Conservation (phyloP, 2,888 invertebrate genomes). For the Linyphia triangularis region DNA sequence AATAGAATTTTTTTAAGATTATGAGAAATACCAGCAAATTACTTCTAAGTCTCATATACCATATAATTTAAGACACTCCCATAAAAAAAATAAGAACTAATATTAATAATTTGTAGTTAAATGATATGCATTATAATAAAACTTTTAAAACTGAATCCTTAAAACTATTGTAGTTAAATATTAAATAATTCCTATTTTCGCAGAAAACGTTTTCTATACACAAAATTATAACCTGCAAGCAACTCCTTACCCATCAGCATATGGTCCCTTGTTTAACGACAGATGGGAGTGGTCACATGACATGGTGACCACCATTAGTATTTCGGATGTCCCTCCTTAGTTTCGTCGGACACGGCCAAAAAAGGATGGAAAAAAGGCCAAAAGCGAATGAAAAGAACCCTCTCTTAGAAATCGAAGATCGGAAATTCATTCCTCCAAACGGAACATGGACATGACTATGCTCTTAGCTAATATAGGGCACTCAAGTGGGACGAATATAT, state of each 20-base stretch:
- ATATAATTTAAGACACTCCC: no score
- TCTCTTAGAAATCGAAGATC: conserved; percentile 51
- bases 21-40: no score
- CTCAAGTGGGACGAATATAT: conserved; percentile 39
- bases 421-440: conserved; percentile 43
- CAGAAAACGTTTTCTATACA: not conserved
- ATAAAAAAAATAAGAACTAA: no score
- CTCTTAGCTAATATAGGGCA: conserved; percentile 63
- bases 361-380: conserved; percentile 5
- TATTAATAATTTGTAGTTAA: no score
- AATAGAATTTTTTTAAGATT: no score
- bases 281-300: conserved; percentile 73
- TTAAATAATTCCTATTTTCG: no score
- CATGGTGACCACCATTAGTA: conserved; percentile 71
- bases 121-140: no score
- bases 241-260: not conserved
- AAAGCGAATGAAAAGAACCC: not conserved
- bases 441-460: conserved; percentile 67
- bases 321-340: conserved; percentile 53
- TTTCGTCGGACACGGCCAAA: conserved; percentile 34
- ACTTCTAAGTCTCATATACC: no score
- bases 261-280: conserved; percentile 47
- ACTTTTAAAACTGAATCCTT: no score
- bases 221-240: not conserved
- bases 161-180: no score